These are phyloP conservation scores for Calidris pugnax DNA, from an alignment of 2,113 vertebrate species.

Conservation along the genomic window DNA sequence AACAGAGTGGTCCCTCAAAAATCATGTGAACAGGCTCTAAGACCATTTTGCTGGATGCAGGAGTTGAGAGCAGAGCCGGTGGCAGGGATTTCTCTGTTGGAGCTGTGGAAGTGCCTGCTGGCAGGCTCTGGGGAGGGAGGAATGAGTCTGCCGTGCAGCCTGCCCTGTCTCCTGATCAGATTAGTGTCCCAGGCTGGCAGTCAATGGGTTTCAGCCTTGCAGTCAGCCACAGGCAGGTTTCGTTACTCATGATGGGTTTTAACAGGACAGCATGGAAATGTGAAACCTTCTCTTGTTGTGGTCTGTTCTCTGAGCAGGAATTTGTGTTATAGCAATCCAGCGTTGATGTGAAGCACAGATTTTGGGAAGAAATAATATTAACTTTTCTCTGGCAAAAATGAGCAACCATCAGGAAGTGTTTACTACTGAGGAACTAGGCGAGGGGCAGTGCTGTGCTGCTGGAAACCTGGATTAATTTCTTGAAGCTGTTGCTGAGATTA, in stretches of 20 bases:
- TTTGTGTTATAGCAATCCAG: not conserved
- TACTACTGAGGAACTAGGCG: not conserved
- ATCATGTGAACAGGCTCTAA: not conserved
- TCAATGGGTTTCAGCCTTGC: not conserved
- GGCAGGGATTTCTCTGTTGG: not conserved
- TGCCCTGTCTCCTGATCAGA: not conserved
- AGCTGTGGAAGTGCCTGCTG: not conserved
- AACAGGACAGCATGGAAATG: not conserved
- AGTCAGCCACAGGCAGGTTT: not conserved
- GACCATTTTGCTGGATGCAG: not conserved
- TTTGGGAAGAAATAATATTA: not conserved
- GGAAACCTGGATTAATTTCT: not conserved
- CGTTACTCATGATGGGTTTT: not conserved
- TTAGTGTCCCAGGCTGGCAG: not conserved
- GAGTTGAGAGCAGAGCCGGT: not conserved
- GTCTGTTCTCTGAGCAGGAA: not conserved
- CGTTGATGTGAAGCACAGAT: not conserved
- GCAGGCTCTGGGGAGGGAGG: not conserved
- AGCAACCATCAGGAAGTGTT: not conserved
- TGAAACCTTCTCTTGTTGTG: not conserved
- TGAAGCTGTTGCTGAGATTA: not conserved
- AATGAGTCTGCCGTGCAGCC: not conserved
- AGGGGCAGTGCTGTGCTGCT: not conserved
- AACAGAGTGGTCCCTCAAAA: not conserved
- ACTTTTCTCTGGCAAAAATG: not conserved